Conservation (phyloP, 2,797 vertebrate species). For the Rhabdomys pumilio region DNA sequence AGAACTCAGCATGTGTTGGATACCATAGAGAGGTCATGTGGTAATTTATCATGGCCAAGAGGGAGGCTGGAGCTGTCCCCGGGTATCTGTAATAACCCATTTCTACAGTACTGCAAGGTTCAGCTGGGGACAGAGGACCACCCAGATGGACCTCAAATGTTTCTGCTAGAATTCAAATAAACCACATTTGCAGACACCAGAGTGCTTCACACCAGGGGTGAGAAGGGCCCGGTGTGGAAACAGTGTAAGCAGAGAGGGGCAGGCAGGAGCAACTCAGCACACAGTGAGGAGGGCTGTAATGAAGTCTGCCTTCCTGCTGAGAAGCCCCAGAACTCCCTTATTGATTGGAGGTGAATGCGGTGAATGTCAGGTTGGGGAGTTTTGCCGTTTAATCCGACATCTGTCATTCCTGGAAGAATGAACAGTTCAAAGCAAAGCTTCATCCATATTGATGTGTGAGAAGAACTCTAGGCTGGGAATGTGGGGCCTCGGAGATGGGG, state of each 20-base stretch:
- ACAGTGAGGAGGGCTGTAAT: conserved; percentile 81
- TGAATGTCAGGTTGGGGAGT: conserved; percentile 86
- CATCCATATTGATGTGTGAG: conserved; percentile 86
- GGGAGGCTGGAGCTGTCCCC: conserved; percentile 27
- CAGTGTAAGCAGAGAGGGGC: conserved; percentile 76
- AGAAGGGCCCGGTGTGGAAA: conserved; percentile 79
- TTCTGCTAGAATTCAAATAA: conserved; percentile 82
- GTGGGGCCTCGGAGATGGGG: background rate
- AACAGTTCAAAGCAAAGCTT: conserved; percentile 87
- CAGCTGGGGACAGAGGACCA: conserved; percentile 76
- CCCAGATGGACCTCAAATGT: conserved; percentile 72
- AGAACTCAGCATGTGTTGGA: background rate
- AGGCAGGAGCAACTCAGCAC: conserved; percentile 73
- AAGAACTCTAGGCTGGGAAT: conserved; percentile 82
- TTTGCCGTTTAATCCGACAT: conserved; percentile 87
- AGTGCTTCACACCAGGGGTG: conserved; percentile 63
- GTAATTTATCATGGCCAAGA: conserved; percentile 36
- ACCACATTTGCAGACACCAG: conserved; percentile 72
- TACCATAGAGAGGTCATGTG: background rate
- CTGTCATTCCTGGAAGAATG: conserved; percentile 90
- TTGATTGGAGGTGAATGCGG: conserved; percentile 86
- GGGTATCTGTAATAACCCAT: conserved; percentile 66
- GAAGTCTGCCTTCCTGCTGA: conserved; percentile 85
- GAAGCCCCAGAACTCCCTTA: conserved; percentile 61
- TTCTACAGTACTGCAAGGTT: conserved; percentile 69